Conservation (phyloP, 2,797 vertebrate genomes). For the Molossus molossus region DNA sequence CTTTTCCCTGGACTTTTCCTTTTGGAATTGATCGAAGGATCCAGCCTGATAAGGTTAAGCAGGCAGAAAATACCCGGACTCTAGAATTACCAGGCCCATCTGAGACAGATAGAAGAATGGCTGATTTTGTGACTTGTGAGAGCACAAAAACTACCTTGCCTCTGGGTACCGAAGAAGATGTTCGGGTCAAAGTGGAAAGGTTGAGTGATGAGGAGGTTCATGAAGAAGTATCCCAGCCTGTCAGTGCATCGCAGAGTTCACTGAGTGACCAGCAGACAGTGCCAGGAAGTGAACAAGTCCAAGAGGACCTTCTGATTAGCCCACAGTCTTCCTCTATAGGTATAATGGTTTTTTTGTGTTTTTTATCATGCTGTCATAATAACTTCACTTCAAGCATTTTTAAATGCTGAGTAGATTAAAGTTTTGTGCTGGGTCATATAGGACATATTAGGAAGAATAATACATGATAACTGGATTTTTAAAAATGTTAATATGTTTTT, state of each 20-base stretch:
- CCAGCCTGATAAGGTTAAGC: conserved; percentile 96
- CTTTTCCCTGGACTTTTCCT: conserved; percentile 99
- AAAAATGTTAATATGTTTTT: too few species aligned
- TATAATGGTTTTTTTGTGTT: conserved; percentile 80
- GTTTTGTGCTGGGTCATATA: neutral
- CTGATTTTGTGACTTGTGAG: conserved; percentile 96
- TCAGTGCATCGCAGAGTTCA: conserved; percentile 98
- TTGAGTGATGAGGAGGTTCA: conserved; percentile 99
- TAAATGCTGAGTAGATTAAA: conserved; percentile 41
- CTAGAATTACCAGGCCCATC: conserved; percentile 93
- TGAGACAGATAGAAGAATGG: conserved; percentile 92
- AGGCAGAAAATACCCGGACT: conserved; percentile 95
- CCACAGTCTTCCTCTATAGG: conserved; percentile 98
- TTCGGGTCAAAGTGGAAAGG: conserved; percentile 97
- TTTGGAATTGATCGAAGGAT: conserved; percentile 97
- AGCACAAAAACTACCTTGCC: conserved; percentile 94
- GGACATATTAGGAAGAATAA: conserved; percentile 54
- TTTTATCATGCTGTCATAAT: conserved; percentile 54
- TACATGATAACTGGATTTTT: conserved; percentile 58
- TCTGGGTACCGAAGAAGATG: conserved; percentile 94
- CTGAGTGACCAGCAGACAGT: conserved; percentile 98
- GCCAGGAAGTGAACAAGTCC: conserved; percentile 96
- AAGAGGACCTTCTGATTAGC: conserved; percentile 98
- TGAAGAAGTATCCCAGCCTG: conserved; percentile 96
- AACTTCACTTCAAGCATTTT: conserved; percentile 32